Base-by-base conservation (phyloP, 2,113 vertebrate genomes). In the Scopus umbretta region DNA sequence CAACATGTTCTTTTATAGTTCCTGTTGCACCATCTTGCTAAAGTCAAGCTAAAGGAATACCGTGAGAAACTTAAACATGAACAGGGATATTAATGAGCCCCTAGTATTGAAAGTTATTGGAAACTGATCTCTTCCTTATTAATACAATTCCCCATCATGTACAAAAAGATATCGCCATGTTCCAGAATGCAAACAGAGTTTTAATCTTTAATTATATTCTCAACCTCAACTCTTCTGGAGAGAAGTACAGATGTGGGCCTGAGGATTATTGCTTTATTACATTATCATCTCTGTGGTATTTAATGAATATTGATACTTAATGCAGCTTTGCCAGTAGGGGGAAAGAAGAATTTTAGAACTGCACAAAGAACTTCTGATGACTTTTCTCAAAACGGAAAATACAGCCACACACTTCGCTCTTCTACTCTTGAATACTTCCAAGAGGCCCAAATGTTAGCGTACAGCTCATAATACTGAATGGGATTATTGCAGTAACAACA, bases 201-300 rank as follows among this genome's bases (percentile, higher is more conserved):
- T 98, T 98, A 98, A 98, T 98, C 98, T 98, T 98, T 98, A 98
- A 98, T 98, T 98, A 98, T 80, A 98, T 98, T 97, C 97, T 97
- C 98, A 97, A 97, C 97, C 96, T 97, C 94, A 94, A 40, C 98
- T 97, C 97, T 98, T 97, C 98, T 96, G 92, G 96, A 98, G 92
- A 97, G 96, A 86, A 89, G 84, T 52, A 93, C 40, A 83, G 89
- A 96, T 88, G 84, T 62, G 94, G 97, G 94, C 80, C 95, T 14
- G 80, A 97, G 98, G 98, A 98, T 98, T 98, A 98, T 94, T 97
- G 74, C 97, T 98, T 98, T 98, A 98, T 98, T 98, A 98, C 98
- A 98, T 52, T 97, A 97, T 97, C 96, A 97, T 98, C 98, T 98
- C 98, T 22, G 36, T 65, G 98, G 98, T 97, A 98, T 98, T 98